Conservation (phyloP, 1,140 invertebrate genomes). For the Lepidurus apus region DNA sequence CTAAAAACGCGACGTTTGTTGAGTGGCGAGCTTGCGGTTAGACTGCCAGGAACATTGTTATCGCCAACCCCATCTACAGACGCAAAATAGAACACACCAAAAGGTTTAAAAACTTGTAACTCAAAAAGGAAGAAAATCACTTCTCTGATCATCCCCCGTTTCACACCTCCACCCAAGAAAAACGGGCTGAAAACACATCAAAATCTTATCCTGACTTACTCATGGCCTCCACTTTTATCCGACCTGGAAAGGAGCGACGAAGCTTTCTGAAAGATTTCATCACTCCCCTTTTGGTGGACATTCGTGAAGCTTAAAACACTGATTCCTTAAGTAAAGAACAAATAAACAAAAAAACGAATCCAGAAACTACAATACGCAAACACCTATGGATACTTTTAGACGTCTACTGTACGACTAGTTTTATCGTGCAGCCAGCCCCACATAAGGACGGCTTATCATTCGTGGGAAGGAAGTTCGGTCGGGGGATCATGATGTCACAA, state of each 20-base stretch:
- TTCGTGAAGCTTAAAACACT: not conserved
- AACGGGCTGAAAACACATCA: not conserved
- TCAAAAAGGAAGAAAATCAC: no score
- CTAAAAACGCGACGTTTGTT: slow-evolving; percentile 74
- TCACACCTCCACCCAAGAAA: not conserved
- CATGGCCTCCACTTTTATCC: not conserved
- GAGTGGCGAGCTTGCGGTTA: slow-evolving; percentile 55
- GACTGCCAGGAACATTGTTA: slow-evolving; percentile 47
- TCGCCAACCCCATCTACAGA: slow-evolving; percentile 48
- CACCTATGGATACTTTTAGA: not conserved
- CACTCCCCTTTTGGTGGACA: not conserved
- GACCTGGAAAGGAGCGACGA: not conserved
- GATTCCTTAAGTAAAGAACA: not conserved
- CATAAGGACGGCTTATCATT: slow-evolving; percentile 3
- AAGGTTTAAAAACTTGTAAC: not conserved
- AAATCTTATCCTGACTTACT: not conserved
- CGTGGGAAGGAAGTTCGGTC: not conserved
- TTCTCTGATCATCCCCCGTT: not conserved
- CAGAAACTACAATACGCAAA: not conserved
- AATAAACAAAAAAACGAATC: not conserved
- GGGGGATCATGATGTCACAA: slow-evolving; percentile 5
- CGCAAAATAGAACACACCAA: not conserved
- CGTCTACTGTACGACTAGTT: not conserved
- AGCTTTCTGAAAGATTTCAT: not conserved
- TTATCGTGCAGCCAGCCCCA: not conserved